These are phyloP conservation scores for Drosophila villosipedis DNA, from an alignment of 2,888 invertebrate genomes.

Conservation along the genomic window DNA sequence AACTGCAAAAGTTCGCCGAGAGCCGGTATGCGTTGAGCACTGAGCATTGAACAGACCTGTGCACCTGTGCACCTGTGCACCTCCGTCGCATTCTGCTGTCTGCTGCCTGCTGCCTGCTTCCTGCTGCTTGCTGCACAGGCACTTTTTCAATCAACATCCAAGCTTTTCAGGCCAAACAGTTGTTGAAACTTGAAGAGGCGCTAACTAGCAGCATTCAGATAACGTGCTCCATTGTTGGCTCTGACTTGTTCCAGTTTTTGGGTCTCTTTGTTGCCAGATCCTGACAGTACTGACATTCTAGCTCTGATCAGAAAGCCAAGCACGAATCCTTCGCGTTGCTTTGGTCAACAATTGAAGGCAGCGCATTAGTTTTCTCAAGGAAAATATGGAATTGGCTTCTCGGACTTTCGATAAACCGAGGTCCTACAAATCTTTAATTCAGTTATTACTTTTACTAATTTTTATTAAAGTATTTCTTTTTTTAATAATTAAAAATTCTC, in stretches of 20 bases:
- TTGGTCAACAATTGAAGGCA: constrained; percentile 20
- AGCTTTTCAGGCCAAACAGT: constrained; percentile 33
- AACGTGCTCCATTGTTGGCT: constrained; percentile 55
- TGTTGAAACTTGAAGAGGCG: constrained; percentile 42
- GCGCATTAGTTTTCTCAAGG: too few relatives aligned
- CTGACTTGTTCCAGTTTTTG: constrained; percentile 26
- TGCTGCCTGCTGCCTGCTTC: too few relatives aligned
- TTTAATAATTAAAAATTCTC: neutral
- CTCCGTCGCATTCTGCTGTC: neutral
- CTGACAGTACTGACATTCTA: neutral
- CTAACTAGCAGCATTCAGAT: constrained; percentile 66
- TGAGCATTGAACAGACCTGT: constrained; percentile 1
- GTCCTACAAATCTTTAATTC: neutral
- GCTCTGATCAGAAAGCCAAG: neutral
- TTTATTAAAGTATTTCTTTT: neutral
- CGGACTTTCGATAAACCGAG: neutral
- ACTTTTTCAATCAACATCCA: constrained; percentile 28
- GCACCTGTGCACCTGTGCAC: neutral
- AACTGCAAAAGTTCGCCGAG: constrained; percentile 33
- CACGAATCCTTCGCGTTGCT: constrained; percentile 11
- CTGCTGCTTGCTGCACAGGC: neutral
- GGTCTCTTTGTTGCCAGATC: constrained; percentile 25
- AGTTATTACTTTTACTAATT: neutral
- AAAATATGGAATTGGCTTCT: constrained; percentile 41
- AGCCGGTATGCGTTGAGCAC: constrained; percentile 2